These are phyloP conservation scores for Camponotus vicinus DNA, from an alignment of 1,140 invertebrate species.

Conservation along the genomic window DNA sequence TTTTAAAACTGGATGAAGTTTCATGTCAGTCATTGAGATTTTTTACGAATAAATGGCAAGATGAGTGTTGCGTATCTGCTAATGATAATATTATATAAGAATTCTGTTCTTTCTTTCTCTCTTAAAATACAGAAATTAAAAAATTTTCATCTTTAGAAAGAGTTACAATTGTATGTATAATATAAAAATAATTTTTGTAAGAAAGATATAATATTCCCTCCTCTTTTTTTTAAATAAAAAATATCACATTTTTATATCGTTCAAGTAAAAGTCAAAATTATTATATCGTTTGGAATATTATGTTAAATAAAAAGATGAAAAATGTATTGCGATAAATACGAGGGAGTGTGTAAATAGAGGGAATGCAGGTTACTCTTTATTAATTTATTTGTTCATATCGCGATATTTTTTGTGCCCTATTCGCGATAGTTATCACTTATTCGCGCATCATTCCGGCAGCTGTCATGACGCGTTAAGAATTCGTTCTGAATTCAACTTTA, in stretches of 20 bases:
- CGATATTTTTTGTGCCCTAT: neutral
- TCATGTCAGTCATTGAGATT: neutral
- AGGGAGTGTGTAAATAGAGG: neutral
- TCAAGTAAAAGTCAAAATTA: too few relatives aligned
- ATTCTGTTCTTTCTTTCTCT: neutral
- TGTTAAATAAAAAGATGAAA: neutral
- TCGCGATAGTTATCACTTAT: neutral
- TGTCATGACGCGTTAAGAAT: slow-evolving; percentile 25
- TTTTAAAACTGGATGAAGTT: slow-evolving; percentile 77
- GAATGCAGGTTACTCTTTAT: neutral
- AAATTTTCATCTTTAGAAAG: neutral
- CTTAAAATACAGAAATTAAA: neutral
- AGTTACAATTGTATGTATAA: neutral
- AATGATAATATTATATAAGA: neutral
- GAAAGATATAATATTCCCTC: neutral
- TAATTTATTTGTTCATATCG: slow-evolving; percentile 6
- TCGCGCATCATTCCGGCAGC: slow-evolving; percentile 7
- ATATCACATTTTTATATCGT: too few relatives aligned
- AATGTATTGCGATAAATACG: neutral
- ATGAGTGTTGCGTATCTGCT: neutral
- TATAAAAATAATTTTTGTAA: neutral
- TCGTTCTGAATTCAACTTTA: neutral
- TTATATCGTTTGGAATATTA: neutral
- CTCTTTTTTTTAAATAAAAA: neutral
- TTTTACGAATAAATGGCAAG: neutral